Base-by-base conservation (phyloP, 2,888 invertebrate genomes). In the Clivina fossor region DNA sequence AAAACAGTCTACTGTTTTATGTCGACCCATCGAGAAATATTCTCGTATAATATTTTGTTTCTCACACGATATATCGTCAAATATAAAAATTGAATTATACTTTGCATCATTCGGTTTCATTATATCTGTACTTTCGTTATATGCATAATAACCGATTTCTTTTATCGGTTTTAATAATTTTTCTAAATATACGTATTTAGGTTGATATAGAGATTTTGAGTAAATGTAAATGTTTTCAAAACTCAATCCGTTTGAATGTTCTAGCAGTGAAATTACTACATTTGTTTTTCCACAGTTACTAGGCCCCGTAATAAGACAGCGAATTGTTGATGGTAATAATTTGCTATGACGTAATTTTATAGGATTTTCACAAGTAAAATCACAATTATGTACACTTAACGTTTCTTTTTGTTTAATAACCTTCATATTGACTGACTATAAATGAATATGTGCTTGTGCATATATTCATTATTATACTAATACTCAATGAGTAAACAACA, bases 31-130 rank as follows among this genome's bases (percentile, higher is more conserved):
- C 58, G 64, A 61, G 51, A 68, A 69, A 58, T 62, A 67, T 5
- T 58, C 55, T 51, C 63, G 53, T 11, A 69, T 63, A 37, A 60
- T 62, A 19, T 61, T 57, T 59, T 65, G 62, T 43, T 65, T 64
- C 18, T 65, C 67, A 44, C 66, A 68, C 11, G 64, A 62, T 11
- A 70, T 63, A 62, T 70, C 68, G 59, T 69, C 68, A 56, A 71
- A 70, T 51, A 71, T 68, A 41, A 70, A 62, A 13, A 70, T 62
- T 8, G 65, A 67, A 58, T 65, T 62, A 51, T 46, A 35, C 60
- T 61, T 60, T 2, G 66, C 63, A 16, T 62, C 49, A 11, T 61
- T 28, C 15, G 57, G 57, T n/a, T 22, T 18, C 22, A 58, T 51
- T 38, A 58, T 44, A 35, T 58, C 44, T n/a, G 46, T 20, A 47